Evolutionary conservation across 2,113 vertebrate genomes (phyloP), one percentile per base, ranked within the genome.

Genomic region (Chloroceryle aenea): DNA sequence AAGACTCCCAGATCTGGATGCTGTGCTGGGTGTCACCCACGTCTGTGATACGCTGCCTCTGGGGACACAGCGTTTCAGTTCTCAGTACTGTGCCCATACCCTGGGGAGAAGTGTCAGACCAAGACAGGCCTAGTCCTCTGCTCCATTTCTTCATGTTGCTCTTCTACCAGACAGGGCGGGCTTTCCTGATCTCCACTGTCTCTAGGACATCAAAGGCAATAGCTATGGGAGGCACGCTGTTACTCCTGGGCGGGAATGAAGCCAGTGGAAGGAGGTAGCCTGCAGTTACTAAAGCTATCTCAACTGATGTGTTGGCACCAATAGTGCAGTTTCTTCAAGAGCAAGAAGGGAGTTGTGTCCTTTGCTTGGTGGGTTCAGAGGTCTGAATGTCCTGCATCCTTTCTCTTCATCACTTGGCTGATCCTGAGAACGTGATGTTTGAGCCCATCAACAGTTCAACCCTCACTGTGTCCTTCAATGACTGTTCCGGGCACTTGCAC

Each of bases 391-490:
- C 36, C 62, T n/a, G n/a, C n/a, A n/a, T n/a, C n/a, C n/a, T n/a
- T n/a, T n/a, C n/a, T n/a, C n/a, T 61, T 73, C 68, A 18, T 75
- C 13, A 27, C 48, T 75, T 1, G 2, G 40, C 61, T 88, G 64
- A 55, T 67, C 38, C 48, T 32, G 77, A 38, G 21, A n/a, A n/a
- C 0, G 9, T 52, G 67, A 61, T 2, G 7, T 45, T 56, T 53
- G 66, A 89, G 73, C 69, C 47, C 5, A 9, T 62, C 63, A 69
- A 20, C 47, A 18, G 5, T 22, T 66, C 75, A 71, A 38, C 36
- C 45, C 17, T 40, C 64, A 4, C 30, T 0, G 1, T 43, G 55
- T 14, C 85, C 78, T 55, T 45, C 17, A 1, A 1, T 22, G 82
- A 48, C 58, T 1, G 0, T 34, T 48, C 69, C 43, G 68, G 64